phyloP scores from a whole-genome alignment of 2,797 vertebrate genomes.

The Brachyrhaphis roseni region DNA sequence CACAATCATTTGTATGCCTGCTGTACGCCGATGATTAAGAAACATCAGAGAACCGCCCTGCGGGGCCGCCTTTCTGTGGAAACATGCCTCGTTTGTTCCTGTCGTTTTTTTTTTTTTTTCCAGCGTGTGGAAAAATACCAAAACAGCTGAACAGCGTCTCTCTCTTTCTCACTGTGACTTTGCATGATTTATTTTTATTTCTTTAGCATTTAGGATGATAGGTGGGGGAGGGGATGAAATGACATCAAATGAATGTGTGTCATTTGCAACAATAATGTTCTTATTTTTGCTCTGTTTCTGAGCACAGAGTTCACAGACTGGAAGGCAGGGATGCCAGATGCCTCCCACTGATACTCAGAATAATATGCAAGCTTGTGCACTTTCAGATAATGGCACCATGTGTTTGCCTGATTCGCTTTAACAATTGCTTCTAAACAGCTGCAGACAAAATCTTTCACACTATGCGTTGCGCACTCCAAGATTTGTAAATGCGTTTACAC shows the following conservation, averaged over 20 bases:
- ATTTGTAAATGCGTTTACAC: background rate
- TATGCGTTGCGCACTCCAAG: slow-evolving; percentile 17
- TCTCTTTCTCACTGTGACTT: slow-evolving; percentile 41
- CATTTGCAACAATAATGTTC: slow-evolving; percentile 47
- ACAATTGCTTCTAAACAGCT: slow-evolving; percentile 53
- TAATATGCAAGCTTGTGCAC: slow-evolving; percentile 46
- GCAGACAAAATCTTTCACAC: slow-evolving; percentile 27
- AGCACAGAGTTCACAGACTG: slow-evolving; percentile 27
- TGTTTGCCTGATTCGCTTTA: slow-evolving; percentile 51
- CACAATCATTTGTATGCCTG: slow-evolving; percentile 72
- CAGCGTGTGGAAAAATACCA: slow-evolving; percentile 19
- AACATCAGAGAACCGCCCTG: slow-evolving; percentile 40
- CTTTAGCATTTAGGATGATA: slow-evolving; percentile 1
- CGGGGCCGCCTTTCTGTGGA: slow-evolving; percentile 49
- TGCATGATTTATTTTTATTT: slow-evolving; percentile 27
- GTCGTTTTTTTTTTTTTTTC: background rate
- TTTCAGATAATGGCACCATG: slow-evolving; percentile 65
- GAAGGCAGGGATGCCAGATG: slow-evolving; percentile 52
- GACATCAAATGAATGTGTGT: slow-evolving; percentile 27
- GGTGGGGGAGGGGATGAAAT: background rate
- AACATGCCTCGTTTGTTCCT: slow-evolving; percentile 37
- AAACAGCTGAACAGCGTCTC: background rate
- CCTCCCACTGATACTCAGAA: slow-evolving; percentile 66
- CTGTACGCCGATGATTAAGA: slow-evolving; percentile 45
- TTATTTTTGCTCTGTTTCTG: slow-evolving; percentile 22